Conservation (phyloP, 2,888 invertebrate genomes). For the Gandaritis pyraliata region DNA sequence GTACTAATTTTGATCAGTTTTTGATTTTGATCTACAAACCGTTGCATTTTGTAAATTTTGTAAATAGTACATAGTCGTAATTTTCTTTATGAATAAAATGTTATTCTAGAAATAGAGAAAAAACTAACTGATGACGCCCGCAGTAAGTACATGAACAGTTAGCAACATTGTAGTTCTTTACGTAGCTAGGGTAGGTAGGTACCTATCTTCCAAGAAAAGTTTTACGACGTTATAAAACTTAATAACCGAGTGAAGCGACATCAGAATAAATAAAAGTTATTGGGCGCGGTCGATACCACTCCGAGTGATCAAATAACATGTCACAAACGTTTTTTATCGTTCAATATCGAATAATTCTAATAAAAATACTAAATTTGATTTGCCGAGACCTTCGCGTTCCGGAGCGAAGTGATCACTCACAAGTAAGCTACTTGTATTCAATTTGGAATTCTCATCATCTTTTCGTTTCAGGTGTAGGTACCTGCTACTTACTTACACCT, state of each 20-base stretch:
- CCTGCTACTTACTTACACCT: no score
- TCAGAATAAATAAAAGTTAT: constrained; percentile 19
- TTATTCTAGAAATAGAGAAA: no score
- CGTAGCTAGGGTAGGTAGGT: no score
- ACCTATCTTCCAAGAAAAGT: background rate
- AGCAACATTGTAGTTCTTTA: no score
- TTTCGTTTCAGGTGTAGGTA: constrained; percentile 1
- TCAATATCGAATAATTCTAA: constrained; percentile 42
- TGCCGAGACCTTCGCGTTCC: constrained; percentile 36
- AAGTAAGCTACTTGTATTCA: constrained; percentile 10
- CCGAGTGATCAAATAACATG: constrained; percentile 20
- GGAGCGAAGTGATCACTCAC: constrained; percentile 20
- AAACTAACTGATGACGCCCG: no score
- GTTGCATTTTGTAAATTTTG: no score
- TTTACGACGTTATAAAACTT: constrained; percentile 9
- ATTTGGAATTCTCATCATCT: constrained; percentile 10
- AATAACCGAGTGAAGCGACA: constrained; percentile 15
- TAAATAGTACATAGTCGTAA: no score
- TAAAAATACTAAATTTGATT: constrained; percentile 48
- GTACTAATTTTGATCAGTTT: no score
- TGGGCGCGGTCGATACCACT: constrained; percentile 14
- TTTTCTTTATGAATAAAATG: no score
- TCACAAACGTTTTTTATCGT: constrained; percentile 19
- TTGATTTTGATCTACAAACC: no score
- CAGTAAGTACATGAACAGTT: no score